Evolutionary conservation across 2,113 vertebrate genomes (phyloP), one percentile per base, ranked within the genome.

Genomic region (Clarias macrocephalus): DNA sequence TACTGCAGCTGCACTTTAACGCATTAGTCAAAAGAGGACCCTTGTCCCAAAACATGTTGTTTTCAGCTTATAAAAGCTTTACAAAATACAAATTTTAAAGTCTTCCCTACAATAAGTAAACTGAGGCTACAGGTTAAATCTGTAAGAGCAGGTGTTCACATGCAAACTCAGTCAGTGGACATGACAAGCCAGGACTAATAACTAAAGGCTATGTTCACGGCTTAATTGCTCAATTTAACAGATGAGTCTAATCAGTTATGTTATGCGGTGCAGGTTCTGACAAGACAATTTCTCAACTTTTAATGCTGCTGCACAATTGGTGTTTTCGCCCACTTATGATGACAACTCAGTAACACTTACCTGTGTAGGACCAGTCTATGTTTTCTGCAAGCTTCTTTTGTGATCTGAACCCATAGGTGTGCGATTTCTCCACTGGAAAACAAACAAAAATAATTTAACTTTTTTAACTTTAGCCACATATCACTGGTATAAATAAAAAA

Each of bases 351-450:
- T 68, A 86, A 54, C 19, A 82, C 92, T 95, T 95, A 99, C 98
- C 98, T 92, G 96, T 95, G 1, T 99, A 99, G 1, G 98, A 99
- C 98, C 98, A 99, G 88, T 99, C 98, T 82, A 99, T 96, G 86
- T 97, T 97, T 90, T 99, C 97, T 82, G 95, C 94, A 93, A 98
- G 93, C 93, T 97, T 99, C 87, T 97, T 94, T 82, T 98, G 98
- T 66, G 96, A 97, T 94, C 97, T 96, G 88, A 96, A 97, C 3
- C 90, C 90, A 88, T 98, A 99, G 91, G 96, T 96, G 85, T 94
- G 94, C 84, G 92, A 93, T 94, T 93, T 88, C 90, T 96, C 96
- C 94, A 90, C 52, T 96, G 94, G 52, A 89, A 56, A 94, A 79
- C 92, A n/a, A 91, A 91, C 88, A 52, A 81, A 5, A 48, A 21